phyloP scores from a whole-genome alignment of 2,113 vertebrate species.

The Anguilla rostrata region DNA sequence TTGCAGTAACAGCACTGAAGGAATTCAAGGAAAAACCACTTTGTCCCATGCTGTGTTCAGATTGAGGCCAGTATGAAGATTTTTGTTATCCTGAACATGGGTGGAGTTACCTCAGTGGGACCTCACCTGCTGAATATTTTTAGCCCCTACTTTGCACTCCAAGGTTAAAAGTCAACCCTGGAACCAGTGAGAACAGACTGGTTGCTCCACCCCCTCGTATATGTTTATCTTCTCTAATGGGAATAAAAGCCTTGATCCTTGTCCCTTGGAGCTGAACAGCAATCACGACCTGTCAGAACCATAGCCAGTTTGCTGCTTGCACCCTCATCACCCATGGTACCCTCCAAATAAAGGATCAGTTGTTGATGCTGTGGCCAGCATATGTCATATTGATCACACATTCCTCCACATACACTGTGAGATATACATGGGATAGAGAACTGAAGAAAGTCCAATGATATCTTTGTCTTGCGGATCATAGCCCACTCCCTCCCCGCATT shows the following conservation, averaged over 20 bases:
- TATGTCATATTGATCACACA: not conserved
- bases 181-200: not conserved
- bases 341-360: conserved; percentile 2
- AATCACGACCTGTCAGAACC: not conserved
- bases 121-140: conserved; percentile 44
- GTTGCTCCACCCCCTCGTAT: conserved; percentile 14
- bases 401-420: conserved; percentile 7
- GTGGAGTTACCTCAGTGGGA: conserved; percentile 52
- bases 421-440: conserved; percentile 24
- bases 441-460: conserved; percentile 21
- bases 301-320: conserved; percentile 6
- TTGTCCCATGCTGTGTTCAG: conserved; percentile 49
- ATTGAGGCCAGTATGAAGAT: conserved; percentile 47
- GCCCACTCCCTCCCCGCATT: conserved; percentile 7
- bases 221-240: conserved; percentile 31
- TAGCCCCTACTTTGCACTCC: conserved; percentile 48
- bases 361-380: conserved; percentile 18
- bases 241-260: conserved; percentile 49
- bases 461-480: conserved; percentile 27
- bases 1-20: conserved; percentile 38
- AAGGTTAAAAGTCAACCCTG: conserved; percentile 27
- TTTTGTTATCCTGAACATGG: conserved; percentile 58
- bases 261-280: conserved; percentile 13
- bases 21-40: conserved; percentile 20
- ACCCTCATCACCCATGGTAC: not conserved